These are phyloP conservation scores for Mallotus villosus DNA, from an alignment of 2,797 vertebrate species.

Conservation along the genomic window DNA sequence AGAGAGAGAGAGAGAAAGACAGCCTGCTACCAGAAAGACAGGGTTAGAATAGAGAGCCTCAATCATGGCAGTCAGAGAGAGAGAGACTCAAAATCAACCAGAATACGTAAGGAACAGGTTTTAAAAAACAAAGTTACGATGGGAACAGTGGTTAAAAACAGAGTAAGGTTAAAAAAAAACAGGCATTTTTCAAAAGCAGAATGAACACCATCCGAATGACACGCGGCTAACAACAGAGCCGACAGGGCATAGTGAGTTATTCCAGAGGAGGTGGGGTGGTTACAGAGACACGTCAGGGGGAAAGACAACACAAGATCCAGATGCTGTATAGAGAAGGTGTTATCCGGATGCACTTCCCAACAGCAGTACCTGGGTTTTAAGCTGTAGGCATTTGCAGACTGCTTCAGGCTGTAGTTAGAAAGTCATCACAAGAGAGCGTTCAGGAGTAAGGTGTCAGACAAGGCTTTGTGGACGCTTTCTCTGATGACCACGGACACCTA, in stretches of 20 bases:
- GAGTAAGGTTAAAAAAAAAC: conserved; percentile 26
- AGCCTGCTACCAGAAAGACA: conserved; percentile 40
- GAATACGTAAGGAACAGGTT: conserved; percentile 20
- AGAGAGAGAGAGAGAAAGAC: conserved; percentile 17
- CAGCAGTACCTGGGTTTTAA: conserved; percentile 64
- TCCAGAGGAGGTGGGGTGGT: conserved; percentile 10
- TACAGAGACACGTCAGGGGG: conserved; percentile 18
- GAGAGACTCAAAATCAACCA: not conserved
- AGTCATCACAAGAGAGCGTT: conserved; percentile 59
- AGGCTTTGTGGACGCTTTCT: not conserved
- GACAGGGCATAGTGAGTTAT: conserved; percentile 29
- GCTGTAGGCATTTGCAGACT: conserved; percentile 72
- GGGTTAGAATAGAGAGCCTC: conserved; percentile 49
- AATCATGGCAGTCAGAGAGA: conserved; percentile 11
- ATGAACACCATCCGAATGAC: conserved; percentile 13
- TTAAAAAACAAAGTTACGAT: not conserved
- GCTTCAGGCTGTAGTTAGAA: conserved; percentile 76
- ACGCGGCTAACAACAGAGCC: conserved; percentile 25
- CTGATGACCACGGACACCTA: not conserved
- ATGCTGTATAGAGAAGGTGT: conserved; percentile 2
- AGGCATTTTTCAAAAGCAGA: conserved; percentile 18
- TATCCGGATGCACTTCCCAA: conserved; percentile 21
- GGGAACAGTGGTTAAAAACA: conserved; percentile 27
- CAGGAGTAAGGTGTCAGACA: not conserved
- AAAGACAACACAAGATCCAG: conserved; percentile 1